Evolutionary conservation across 2,888 invertebrate species (phyloP).

Genomic region (Masnerella sp.): DNA sequence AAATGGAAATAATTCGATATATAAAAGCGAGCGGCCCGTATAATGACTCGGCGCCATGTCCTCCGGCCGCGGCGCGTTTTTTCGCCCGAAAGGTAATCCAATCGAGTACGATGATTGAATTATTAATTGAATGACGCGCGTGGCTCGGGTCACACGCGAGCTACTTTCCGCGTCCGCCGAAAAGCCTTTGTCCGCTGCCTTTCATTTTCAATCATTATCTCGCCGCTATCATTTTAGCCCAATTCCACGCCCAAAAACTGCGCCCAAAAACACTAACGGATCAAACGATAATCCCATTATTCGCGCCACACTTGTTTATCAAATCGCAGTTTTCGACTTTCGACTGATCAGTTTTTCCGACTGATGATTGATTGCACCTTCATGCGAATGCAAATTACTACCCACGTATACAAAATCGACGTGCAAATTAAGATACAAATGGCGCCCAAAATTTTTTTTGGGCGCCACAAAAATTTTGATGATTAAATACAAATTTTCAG

Average conservation of each 20-base stretch:
- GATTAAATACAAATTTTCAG: no score
- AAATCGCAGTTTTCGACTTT: conserved; percentile 18
- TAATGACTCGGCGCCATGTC: conserved; percentile 68
- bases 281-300: conserved; percentile 21
- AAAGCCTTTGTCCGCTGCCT: conserved; percentile 42
- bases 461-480: no score
- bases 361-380: no score
- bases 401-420: no score
- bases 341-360: not conserved
- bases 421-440: no score
- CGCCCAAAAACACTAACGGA: conserved; percentile 1
- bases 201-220: conserved; percentile 34
- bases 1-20: conserved; percentile 71
- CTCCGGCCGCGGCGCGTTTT: conserved; percentile 61
- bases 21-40: conserved; percentile 62
- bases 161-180: conserved; percentile 47
- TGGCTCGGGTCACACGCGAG: conserved; percentile 69
- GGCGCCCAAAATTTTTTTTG: no score
- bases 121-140: conserved; percentile 76
- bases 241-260: conserved; percentile 12
- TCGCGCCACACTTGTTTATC: conserved; percentile 15
- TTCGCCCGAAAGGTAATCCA: conserved; percentile 72
- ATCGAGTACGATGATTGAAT: conserved; percentile 76
- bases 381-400: no score
- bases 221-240: conserved; percentile 16